Percentiles rank a stretch among this genome's conserved stretches.
Evolutionary conservation across 2,888 invertebrate species (phyloP).

Genomic region (Nipponacmea schrenckii): DNA sequence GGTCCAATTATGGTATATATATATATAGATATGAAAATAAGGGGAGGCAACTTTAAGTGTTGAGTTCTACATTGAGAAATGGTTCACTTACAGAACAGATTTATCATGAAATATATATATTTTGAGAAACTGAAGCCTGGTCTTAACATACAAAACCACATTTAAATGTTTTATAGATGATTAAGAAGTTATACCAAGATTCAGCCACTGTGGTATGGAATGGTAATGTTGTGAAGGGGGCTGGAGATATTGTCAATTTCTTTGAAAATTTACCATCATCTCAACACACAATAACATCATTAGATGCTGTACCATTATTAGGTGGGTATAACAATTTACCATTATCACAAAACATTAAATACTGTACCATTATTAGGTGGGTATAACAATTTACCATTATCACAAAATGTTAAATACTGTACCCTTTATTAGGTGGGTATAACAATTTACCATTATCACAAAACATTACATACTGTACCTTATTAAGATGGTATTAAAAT

Average conservation of each 20-base stretch:
- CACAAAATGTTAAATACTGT: slow-evolving; percentile 68
- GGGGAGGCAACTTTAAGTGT: too few species aligned
- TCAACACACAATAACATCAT: slow-evolving; percentile 79
- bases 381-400: slow-evolving; percentile 88
- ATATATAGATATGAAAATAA: too few species aligned
- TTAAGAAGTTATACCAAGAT: slow-evolving; percentile 85
- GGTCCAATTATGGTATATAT: too few species aligned
- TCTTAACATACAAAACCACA: background rate
- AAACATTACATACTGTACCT: slow-evolving; percentile 80
- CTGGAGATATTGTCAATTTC: slow-evolving; percentile 86
- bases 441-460: slow-evolving; percentile 82
- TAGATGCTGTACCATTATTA: slow-evolving; percentile 88
- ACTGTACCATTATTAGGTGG: slow-evolving; percentile 82
- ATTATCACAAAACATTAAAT: slow-evolving; percentile 82
- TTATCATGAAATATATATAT: background rate
- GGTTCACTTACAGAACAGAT: too few species aligned
- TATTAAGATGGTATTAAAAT: slow-evolving; percentile 87
- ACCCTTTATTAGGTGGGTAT: too few species aligned
- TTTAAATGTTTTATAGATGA: slow-evolving; percentile 40
- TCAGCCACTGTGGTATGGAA: slow-evolving; percentile 91
- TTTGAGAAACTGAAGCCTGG: background rate
- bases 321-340: slow-evolving; percentile 78
- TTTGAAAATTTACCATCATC: slow-evolving; percentile 84
- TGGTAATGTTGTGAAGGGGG: slow-evolving; percentile 85
- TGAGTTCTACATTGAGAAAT: too few species aligned